Conservation (phyloP, 1,140 invertebrate genomes). For the Drosophila kurseongensis region DNA sequence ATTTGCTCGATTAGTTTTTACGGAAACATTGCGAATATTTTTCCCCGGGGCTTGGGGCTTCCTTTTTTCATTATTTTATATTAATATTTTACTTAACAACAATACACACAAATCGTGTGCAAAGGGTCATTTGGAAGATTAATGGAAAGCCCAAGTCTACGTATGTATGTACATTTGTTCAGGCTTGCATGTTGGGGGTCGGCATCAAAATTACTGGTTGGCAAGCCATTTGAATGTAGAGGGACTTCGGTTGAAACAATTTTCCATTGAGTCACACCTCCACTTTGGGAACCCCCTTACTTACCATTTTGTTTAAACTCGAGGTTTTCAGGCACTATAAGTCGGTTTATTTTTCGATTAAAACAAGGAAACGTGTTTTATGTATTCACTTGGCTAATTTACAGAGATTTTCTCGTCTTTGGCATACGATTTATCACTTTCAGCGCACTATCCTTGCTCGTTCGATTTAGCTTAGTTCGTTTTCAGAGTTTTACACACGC, state of each 20-base stretch:
- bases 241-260: constrained; percentile 7
- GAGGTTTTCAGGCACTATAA: constrained; percentile 12
- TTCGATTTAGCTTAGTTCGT: not conserved
- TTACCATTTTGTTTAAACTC: constrained; percentile 54
- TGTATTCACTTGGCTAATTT: constrained; percentile 50
- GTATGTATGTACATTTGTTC: constrained; percentile 25
- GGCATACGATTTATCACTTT: constrained; percentile 31
- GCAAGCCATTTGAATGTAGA: not conserved
- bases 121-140: constrained; percentile 44
- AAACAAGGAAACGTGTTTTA: constrained; percentile 1
- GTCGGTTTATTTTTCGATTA: constrained; percentile 12
- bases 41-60: constrained; percentile 1
- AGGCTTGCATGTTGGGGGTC: constrained; percentile 27
- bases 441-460: constrained; percentile 24
- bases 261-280: constrained; percentile 20
- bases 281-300: constrained; percentile 19
- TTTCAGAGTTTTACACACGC: constrained; percentile 30
- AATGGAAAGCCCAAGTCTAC: constrained; percentile 32
- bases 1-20: constrained; percentile 16
- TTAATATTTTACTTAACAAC: constrained; percentile 30
- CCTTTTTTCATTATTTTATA: constrained; percentile 13
- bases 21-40: constrained; percentile 8
- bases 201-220: constrained; percentile 33
- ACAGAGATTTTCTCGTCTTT: constrained; percentile 19
- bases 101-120: constrained; percentile 23